A percentile compares a stretch with the other conserved stretches of the same genome.
Evolutionary conservation across 2,797 vertebrate species (phyloP).

Genomic region (Argyrosomus regius): DNA sequence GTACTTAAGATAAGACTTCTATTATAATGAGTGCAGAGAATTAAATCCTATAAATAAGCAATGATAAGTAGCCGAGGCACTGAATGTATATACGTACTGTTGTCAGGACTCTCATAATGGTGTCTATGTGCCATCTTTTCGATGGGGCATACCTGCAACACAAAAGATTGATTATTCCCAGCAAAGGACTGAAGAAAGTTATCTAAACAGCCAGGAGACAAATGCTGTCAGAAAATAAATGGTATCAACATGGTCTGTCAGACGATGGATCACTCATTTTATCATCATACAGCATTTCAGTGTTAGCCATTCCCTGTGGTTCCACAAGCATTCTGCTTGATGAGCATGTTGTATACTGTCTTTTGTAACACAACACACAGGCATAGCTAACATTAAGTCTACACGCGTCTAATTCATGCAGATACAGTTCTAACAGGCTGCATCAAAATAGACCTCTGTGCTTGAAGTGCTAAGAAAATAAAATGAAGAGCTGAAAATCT

Average conservation of each 20-base stretch:
- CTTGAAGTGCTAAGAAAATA: background rate
- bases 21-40: slow-evolving; percentile 21
- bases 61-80: background rate
- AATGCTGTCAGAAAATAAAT: slow-evolving; percentile 87
- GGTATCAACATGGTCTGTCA: slow-evolving; percentile 87
- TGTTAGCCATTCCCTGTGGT: background rate
- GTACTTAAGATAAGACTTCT: slow-evolving; percentile 22
- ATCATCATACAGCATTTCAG: slow-evolving; percentile 90
- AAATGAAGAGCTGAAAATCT: slow-evolving; percentile 20
- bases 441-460: background rate
- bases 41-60: slow-evolving; percentile 39
- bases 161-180: slow-evolving; percentile 14
- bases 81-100: slow-evolving; percentile 86
- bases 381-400: background rate
- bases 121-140: slow-evolving; percentile 99
- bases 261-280: slow-evolving; percentile 95
- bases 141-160: slow-evolving; percentile 95
- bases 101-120: slow-evolving; percentile 98
- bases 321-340: background rate
- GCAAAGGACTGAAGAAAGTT: background rate
- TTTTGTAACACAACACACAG: background rate
- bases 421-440: background rate
- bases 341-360: background rate
- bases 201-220: background rate
- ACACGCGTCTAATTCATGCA: background rate